These are phyloP conservation scores for Tamandua tetradactyla DNA, from an alignment of 2,797 vertebrate genomes.

Conservation along the genomic window DNA sequence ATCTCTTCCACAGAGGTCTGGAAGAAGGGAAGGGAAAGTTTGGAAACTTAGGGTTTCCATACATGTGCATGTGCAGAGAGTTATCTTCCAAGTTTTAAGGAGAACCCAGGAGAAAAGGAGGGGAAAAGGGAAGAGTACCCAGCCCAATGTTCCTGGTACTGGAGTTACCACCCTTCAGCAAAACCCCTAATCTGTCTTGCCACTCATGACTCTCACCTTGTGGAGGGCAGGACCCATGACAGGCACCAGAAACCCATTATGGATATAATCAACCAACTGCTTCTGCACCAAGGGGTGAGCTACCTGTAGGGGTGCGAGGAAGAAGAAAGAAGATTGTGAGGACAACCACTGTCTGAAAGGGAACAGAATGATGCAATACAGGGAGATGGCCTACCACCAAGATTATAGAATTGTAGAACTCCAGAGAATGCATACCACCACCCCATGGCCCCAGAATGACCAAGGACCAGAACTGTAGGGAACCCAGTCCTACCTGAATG, in stretches of 20 bases:
- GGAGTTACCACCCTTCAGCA: not conserved
- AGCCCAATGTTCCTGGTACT: not conserved
- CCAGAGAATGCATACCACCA: not conserved
- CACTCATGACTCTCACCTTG: conserved; percentile 80
- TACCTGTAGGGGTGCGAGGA: conserved; percentile 81
- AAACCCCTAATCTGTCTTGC: conserved; percentile 5
- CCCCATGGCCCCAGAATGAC: conserved; percentile 8
- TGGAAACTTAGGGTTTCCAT: conserved; percentile 50
- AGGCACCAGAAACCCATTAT: conserved; percentile 96
- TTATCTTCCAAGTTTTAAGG: conserved; percentile 34
- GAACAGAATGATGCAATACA: not conserved
- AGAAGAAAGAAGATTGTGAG: not conserved
- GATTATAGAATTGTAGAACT: conserved; percentile 19
- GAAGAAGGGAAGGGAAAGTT: conserved; percentile 41
- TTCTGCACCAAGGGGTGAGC: conserved; percentile 94
- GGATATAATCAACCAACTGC: conserved; percentile 96
- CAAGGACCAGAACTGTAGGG: conserved; percentile 17
- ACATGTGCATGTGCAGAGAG: not conserved
- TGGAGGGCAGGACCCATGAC: conserved; percentile 96
- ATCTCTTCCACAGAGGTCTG: conserved; percentile 97
- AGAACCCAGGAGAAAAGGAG: conserved; percentile 39
- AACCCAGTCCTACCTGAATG: conserved; percentile 88
- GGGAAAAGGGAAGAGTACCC: not conserved
- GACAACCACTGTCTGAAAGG: not conserved
- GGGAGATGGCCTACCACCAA: not conserved